A percentile compares a stretch with the other conserved stretches of the same genome.
Conservation (phyloP, 2,113 vertebrate species). For the Erpornis zantholeuca region DNA sequence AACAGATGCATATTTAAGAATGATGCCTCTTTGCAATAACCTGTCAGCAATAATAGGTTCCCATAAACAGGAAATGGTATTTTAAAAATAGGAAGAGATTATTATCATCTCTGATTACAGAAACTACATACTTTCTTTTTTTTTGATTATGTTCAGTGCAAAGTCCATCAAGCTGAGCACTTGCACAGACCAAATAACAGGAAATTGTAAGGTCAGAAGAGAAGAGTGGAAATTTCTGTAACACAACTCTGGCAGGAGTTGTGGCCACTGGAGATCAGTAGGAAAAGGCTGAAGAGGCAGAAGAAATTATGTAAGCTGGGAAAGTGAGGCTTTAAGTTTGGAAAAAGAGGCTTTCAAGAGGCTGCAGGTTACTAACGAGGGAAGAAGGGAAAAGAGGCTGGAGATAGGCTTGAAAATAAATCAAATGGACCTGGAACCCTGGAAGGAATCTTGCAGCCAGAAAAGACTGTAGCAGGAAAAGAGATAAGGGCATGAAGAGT, state of each 20-base stretch:
- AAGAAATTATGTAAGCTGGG: background rate
- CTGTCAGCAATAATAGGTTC: background rate
- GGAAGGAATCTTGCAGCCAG: background rate
- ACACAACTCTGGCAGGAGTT: background rate
- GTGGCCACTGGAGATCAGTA: background rate
- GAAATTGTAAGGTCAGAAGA: background rate
- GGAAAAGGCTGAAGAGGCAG: background rate
- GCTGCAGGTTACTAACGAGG: background rate
- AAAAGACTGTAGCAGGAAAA: background rate
- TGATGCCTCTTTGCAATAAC: background rate
- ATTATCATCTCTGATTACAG: background rate
- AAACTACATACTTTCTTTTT: background rate
- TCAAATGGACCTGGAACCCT: background rate
- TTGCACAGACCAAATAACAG: background rate
- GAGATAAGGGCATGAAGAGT: background rate
- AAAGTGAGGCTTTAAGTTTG: background rate
- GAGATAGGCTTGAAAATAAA: background rate
- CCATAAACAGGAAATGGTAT: background rate
- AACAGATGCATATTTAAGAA: background rate
- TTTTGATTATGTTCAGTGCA: background rate
- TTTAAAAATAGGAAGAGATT: background rate
- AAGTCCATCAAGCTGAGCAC: background rate
- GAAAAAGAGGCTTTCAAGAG: background rate
- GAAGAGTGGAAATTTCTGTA: background rate
- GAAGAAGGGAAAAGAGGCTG: background rate